Conservation (phyloP, 1,140 invertebrate genomes). For the Drosophila lacteicornis region DNA sequence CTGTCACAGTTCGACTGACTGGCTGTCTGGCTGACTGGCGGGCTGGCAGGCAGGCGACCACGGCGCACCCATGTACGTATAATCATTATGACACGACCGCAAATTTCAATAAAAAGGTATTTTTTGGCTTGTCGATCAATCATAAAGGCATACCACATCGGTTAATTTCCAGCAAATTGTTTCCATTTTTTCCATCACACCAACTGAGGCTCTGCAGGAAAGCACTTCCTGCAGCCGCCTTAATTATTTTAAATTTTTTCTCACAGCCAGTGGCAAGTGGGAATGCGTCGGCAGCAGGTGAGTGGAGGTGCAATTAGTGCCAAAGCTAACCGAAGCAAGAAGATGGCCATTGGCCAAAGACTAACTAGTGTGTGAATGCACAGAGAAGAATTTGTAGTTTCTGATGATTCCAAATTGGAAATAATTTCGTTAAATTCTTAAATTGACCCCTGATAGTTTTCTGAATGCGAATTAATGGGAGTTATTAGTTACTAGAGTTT, state of each 20-base stretch:
- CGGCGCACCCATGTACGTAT: conserved; percentile 11
- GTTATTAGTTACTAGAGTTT: too few species aligned
- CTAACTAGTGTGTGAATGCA: conserved; percentile 9
- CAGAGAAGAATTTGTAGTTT: background rate
- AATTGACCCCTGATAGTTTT: too few species aligned
- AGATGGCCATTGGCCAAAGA: conserved; percentile 53
- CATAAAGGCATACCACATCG: conserved; percentile 47
- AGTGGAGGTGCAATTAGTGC: conserved; percentile 69
- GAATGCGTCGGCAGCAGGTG: conserved; percentile 36
- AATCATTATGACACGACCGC: conserved; percentile 72
- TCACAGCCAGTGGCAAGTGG: background rate
- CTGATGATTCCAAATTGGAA: too few species aligned
- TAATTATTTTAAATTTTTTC: conserved; percentile 37
- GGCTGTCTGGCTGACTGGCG: background rate
- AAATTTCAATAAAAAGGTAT: conserved; percentile 53
- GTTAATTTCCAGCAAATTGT: conserved; percentile 47
- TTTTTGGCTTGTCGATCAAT: conserved; percentile 58
- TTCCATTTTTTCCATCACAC: conserved; percentile 4
- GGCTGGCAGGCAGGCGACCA: background rate
- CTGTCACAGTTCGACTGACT: conserved; percentile 24
- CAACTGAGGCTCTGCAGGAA: conserved; percentile 19
- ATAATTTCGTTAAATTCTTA: too few species aligned
- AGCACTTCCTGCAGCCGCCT: conserved; percentile 16
- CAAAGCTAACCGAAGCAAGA: conserved; percentile 65
- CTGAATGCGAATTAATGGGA: too few species aligned